A percentile compares a stretch with the other conserved stretches of the same genome.
These are phyloP conservation scores for Corvus cornix DNA, from an alignment of 2,113 vertebrate species.

Conservation along the genomic window DNA sequence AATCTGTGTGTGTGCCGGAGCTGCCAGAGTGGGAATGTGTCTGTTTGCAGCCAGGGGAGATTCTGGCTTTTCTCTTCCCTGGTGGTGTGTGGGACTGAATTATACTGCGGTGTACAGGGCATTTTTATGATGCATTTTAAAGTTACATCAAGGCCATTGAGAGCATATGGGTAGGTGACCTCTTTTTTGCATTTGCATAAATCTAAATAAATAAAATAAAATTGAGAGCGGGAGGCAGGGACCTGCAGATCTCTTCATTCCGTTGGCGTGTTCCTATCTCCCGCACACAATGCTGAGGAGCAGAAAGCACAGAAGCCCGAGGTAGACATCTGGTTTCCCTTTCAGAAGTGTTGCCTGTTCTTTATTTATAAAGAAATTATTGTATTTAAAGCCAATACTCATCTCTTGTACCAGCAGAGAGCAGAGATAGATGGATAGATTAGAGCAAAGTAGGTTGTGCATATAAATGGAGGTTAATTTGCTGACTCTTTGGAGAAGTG, in stretches of 20 bases:
- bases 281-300: conserved; percentile 2
- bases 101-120: background rate
- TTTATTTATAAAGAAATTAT: conserved; percentile 67
- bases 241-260: conserved; percentile 35
- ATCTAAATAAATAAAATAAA: conserved; percentile 61
- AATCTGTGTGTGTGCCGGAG: background rate
- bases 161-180: conserved; percentile 12
- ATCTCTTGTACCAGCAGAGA: conserved; percentile 45
- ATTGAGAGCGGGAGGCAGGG: background rate
- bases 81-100: background rate
- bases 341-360: conserved; percentile 58
- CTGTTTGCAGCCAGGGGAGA: background rate
- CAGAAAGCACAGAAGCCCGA: conserved; percentile 18
- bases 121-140: background rate
- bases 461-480: conserved; percentile 65
- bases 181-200: conserved; percentile 40
- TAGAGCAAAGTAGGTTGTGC: conserved; percentile 48
- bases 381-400: conserved; percentile 62
- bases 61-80: background rate
- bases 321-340: conserved; percentile 62
- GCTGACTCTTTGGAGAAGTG: conserved; percentile 26
- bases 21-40: background rate
- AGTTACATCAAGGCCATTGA: conserved; percentile 16
- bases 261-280: background rate
- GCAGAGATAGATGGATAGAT: conserved; percentile 41